Evolutionary conservation across 2,888 invertebrate species (phyloP).

Genomic region (Fragum sueziense): DNA sequence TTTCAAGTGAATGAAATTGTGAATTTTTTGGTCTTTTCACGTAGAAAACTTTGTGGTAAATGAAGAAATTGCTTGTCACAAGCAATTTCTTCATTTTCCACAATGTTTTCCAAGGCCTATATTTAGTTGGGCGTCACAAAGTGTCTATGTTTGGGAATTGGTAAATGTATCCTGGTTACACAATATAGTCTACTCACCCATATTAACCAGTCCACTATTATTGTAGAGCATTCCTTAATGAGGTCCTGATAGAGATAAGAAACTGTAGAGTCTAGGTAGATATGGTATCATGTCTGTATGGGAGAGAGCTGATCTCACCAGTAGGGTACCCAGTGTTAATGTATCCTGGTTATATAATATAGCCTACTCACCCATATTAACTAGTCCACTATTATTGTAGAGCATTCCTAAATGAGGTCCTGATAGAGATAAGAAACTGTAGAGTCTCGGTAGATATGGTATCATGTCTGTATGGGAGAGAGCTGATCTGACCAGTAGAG

Average conservation of each 20-base stretch:
- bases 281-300: constrained; percentile 93
- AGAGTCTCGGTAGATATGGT: constrained; percentile 90
- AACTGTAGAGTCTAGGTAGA: constrained; percentile 92
- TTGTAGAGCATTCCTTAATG: constrained; percentile 98
- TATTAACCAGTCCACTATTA: constrained; percentile 96
- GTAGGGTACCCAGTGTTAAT: constrained; percentile 97
- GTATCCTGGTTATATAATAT: too few relatives aligned
- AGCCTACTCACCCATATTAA: constrained; percentile 96
- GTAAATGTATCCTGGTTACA: too few relatives aligned
- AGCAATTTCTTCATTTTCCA: too few relatives aligned
- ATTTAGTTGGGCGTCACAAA: too few relatives aligned
- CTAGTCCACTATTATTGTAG: constrained; percentile 96
- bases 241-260: constrained; percentile 97
- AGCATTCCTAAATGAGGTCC: constrained; percentile 98
- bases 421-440: constrained; percentile 97
- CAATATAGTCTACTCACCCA: constrained; percentile 94
- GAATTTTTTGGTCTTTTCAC: too few relatives aligned
- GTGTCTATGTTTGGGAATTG: too few relatives aligned
- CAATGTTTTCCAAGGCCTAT: too few relatives aligned
- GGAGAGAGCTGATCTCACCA: constrained; percentile 95
- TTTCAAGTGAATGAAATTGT: too few relatives aligned
- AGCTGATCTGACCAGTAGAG: constrained; percentile 97
- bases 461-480: constrained; percentile 93
- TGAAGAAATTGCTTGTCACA: too few relatives aligned
- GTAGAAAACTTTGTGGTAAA: too few relatives aligned